Base-by-base conservation (phyloP, 2,113 vertebrate species). In the Setophaga kirtlandii region DNA sequence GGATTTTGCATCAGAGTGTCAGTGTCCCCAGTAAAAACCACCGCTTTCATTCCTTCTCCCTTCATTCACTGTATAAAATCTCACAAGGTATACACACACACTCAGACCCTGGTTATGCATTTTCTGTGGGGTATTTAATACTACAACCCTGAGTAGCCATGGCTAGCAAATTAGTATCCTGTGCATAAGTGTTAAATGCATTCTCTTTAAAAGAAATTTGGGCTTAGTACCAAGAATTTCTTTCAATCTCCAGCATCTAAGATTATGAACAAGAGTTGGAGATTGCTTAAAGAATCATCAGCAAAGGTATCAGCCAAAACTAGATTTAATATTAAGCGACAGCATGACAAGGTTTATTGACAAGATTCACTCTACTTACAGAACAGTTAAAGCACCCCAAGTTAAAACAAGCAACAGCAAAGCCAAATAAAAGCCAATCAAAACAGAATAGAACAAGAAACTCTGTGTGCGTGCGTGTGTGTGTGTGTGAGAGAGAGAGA, bases 11-110 rank as follows among this genome's bases (percentile, higher is more conserved):
- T 37, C 37, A 22, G 35, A 31, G 27, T 8, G 5, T 31, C 53
- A 37, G 27, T 2, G 2, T 22, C 37, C 27, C 14, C 8, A 37
- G 0, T 23, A 68, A 86, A 68, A 68, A 44, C 22, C 0, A 0
- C 4, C 1, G 0, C 33, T 60, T 37, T 33, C 17, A 68, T 52
- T 58, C 27, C 33, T 44, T 52, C 33, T 46, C 44, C 53, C 63
- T 44, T 52, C 33, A 52, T 33, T 60, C 27, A 23, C 37, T 60
- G 33, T 15, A 23, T 5, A 18, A 6, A 60, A 3, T 19, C 33
- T 37, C 46, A 60, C 37, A 60, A 37, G 33, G 27, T 27, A 19
- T 15, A 37, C 17, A 60, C 2, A 1, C 33, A 19, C 1, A 2
- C 6, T 37, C 31, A 44, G 37, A 25, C 14, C 17, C 21, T 27